Evolutionary conservation across 1,140 invertebrate genomes (phyloP), one percentile per base, ranked within the genome.

Genomic region (Probaryconus sp.): DNA sequence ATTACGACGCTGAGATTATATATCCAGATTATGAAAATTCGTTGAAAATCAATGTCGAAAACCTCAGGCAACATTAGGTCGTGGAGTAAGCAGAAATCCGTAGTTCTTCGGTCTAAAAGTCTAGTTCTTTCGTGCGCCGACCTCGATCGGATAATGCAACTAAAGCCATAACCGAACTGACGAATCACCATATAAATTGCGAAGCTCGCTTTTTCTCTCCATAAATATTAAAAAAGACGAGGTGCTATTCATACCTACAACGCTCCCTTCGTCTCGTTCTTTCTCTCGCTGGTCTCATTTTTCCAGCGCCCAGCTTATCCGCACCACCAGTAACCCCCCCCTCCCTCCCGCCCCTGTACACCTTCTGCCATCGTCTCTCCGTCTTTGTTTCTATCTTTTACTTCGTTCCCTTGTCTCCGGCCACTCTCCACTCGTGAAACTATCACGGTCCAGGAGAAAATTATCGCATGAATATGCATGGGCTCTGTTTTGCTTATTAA

Each of bases 381-480:
- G 38, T 35, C 16, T 60, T 48, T 42, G 51, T 69, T 65, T 42
- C 50, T 67, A 64, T 68, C 24, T 58, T 67, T 61, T 13, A 50
- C 40, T 18, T 18, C n/a, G 53, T 20, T 45, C 35, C 58, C 65
- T 55, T 61, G 65, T 69, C 69, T 76, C 56, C 48, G 37, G 43
- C 48, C 50, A 35, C 65, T 77, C 45, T 14, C 65, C 18, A 31
- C 10, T 60, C 35, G 18, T 40, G 56, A 74, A 81, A 81, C 67
- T 77, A 79, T 76, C 68, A 56, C 48, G 56, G 17, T 69, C 42
- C 40, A 50, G 45, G 63, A 73, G 43, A 67, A 83, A 80, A 84
- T 82, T 69, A 63, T 38, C 42, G 35, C 71, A 82, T 82, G 80
- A 83, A 84, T 84, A 82, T 80, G 77, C 76, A 84, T 69, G 51